These are phyloP conservation scores for Galeopsomyia nigrocyanea DNA, from an alignment of 2,888 invertebrate genomes.

Conservation along the genomic window DNA sequence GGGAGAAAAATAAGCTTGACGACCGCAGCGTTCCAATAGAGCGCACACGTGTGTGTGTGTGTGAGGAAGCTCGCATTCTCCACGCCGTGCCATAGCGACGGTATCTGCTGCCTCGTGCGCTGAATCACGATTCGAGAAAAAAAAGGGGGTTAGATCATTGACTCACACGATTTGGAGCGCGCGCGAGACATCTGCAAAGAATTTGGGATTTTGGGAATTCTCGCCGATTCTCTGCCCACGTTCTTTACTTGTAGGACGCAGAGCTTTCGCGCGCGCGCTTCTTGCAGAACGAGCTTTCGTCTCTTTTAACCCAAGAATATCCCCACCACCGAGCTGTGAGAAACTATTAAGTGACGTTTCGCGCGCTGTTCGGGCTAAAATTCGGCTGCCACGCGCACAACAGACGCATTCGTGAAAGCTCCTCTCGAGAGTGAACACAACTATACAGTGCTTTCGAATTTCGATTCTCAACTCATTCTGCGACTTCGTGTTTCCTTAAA, in stretches of 20 bases:
- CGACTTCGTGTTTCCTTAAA: no score
- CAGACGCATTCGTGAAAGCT: constrained; percentile 22
- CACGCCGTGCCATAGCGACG: no score
- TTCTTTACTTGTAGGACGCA: neutral
- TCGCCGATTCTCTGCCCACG: constrained; percentile 13
- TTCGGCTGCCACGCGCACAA: constrained; percentile 8
- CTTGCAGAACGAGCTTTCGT: constrained; percentile 10
- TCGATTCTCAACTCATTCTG: no score
- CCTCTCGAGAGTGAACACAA: neutral
- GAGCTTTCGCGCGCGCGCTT: constrained; percentile 16
- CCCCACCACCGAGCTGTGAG: constrained; percentile 15
- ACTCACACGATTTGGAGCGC: constrained; percentile 12
- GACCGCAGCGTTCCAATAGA: no score
- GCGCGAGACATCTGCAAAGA: neutral
- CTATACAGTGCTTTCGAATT: neutral
- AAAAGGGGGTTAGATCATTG: constrained; percentile 28
- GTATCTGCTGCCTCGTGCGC: neutral
- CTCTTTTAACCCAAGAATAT: neutral
- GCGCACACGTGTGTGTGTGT: no score
- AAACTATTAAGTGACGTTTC: constrained; percentile 28
- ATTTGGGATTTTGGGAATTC: constrained; percentile 10
- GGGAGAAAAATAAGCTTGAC: no score
- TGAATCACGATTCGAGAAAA: constrained; percentile 21
- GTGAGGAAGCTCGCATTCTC: no score
- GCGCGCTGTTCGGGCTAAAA: constrained; percentile 22